Percentiles rank a stretch among this genome's conserved stretches.
These are phyloP conservation scores for Patella ulyssiponensis DNA, from an alignment of 2,888 invertebrate species.

Conservation along the genomic window DNA sequence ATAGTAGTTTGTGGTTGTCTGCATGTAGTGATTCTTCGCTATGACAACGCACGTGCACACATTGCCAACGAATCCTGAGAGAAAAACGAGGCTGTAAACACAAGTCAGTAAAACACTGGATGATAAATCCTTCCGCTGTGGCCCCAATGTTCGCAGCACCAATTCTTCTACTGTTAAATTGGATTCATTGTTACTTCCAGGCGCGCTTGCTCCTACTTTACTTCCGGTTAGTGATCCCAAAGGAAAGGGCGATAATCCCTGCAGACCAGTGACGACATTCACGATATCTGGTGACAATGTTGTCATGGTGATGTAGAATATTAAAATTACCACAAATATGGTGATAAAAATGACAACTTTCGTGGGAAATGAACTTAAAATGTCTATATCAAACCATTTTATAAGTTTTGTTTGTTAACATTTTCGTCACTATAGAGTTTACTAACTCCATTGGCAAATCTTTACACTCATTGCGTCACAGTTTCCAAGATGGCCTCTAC, in stretches of 20 bases:
- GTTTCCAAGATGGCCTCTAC: too few species aligned
- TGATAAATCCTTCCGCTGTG: slow-evolving; percentile 29
- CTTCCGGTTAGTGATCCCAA: neutral
- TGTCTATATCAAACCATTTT: too few species aligned
- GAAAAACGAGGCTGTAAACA: slow-evolving; percentile 41
- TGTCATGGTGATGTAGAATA: too few species aligned
- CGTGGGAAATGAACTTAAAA: too few species aligned
- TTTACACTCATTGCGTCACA: too few species aligned
- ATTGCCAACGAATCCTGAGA: slow-evolving; percentile 48
- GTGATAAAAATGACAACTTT: too few species aligned
- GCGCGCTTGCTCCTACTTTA: neutral
- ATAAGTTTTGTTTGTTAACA: too few species aligned
- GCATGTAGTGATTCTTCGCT: slow-evolving; percentile 78
- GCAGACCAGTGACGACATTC: neutral
- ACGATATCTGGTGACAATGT: too few species aligned
- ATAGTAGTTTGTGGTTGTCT: slow-evolving; percentile 92
- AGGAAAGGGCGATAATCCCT: neutral
- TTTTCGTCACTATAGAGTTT: too few species aligned
- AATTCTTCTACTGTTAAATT: slow-evolving; percentile 27
- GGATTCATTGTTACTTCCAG: neutral
- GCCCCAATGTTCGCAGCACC: slow-evolving; percentile 31
- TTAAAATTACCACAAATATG: too few species aligned
- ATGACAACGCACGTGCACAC: slow-evolving; percentile 54
- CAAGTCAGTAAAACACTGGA: slow-evolving; percentile 34
- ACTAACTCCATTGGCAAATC: too few species aligned